Evolutionary conservation across 2,113 vertebrate genomes (phyloP), one percentile per base, ranked within the genome.

Genomic region (Hiodon tergisus): DNA sequence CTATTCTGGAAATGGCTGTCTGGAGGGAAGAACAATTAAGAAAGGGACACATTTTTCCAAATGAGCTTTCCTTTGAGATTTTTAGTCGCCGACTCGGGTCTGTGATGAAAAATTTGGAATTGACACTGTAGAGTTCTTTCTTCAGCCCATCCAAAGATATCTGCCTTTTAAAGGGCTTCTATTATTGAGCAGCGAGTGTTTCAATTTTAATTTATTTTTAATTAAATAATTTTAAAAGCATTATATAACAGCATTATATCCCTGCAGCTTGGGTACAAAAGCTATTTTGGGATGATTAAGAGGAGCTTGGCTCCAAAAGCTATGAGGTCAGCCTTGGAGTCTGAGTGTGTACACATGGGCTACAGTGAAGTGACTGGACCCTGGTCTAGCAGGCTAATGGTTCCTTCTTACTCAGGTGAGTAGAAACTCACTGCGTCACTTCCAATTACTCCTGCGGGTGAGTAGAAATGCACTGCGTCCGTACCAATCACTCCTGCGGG

Each of bases 201-300:
- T 73, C 69, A 52, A 74, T 62, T 73, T 73, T 31, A 69, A 57
- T 78, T 65, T 70, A 62, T 76, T 76, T 79, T 80, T 80, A 80
- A 82, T 84, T 81, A 63, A 72, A 78, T 68, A 62, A 63, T 73
- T 80, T 76, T 13, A 71, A 80, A 65, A 75, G 77, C 58, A 9
- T 82, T 79, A 78, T 53, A 75, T 82, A 82, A 81, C 77, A 78
- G 78, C 70, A 75, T 80, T 75, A 81, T 31, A 31, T 66, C 72
- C 62, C 73, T 54, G 66, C 6, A 53, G 8, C 52, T 68, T 67
- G 76, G 75, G 65, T 78, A 61, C 9, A 31, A 59, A 10, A 72
- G 78, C 6, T 67, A 46, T 75, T 69, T 65, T 62, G 11, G 73
- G 71, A 52, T 60, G 59, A 73, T 71, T 76, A 65, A 74, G 61